Percentiles rank a stretch among this genome's conserved stretches.
These are phyloP conservation scores for Poeciliopsis turrubarensis DNA, from an alignment of 2,113 vertebrate genomes.

Conservation along the genomic window DNA sequence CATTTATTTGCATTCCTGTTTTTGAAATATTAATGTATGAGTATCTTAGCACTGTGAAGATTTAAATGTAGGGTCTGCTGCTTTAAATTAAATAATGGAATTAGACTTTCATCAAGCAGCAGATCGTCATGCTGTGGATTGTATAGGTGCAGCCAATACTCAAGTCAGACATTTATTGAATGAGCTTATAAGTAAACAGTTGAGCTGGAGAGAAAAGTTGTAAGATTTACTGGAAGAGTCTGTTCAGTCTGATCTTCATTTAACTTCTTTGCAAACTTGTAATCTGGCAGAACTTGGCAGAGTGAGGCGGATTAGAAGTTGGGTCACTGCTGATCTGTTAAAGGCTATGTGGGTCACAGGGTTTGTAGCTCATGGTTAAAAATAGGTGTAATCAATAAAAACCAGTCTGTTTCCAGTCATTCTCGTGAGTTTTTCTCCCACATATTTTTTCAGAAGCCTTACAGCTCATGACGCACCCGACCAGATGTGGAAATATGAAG, in stretches of 20 bases:
- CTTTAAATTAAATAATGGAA: background rate
- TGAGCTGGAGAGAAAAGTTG: slow-evolving; percentile 17
- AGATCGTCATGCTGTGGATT: background rate
- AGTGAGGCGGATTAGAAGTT: slow-evolving; percentile 68
- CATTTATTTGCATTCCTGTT: background rate
- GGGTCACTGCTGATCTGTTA: slow-evolving; percentile 71
- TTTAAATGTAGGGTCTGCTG: too few relatives aligned
- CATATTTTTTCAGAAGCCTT: background rate
- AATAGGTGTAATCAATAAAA: slow-evolving; percentile 45
- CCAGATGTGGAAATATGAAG: background rate
- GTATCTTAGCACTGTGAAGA: too few relatives aligned
- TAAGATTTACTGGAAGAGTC: slow-evolving; percentile 20
- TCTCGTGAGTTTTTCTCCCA: background rate
- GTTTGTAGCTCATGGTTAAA: slow-evolving; percentile 52
- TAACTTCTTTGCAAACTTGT: slow-evolving; percentile 47
- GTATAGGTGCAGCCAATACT: slow-evolving; percentile 27
- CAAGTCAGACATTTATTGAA: slow-evolving; percentile 40
- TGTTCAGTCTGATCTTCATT: slow-evolving; percentile 30
- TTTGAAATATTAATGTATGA: background rate
- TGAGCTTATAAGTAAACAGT: slow-evolving; percentile 9
- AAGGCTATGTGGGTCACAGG: slow-evolving; percentile 73
- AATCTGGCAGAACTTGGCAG: slow-evolving; percentile 64
- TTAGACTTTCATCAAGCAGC: background rate
- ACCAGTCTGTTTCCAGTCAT: background rate
- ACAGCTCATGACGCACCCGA: background rate